Base-by-base conservation (phyloP, 2,113 vertebrate genomes). In the Electrona antarctica region DNA sequence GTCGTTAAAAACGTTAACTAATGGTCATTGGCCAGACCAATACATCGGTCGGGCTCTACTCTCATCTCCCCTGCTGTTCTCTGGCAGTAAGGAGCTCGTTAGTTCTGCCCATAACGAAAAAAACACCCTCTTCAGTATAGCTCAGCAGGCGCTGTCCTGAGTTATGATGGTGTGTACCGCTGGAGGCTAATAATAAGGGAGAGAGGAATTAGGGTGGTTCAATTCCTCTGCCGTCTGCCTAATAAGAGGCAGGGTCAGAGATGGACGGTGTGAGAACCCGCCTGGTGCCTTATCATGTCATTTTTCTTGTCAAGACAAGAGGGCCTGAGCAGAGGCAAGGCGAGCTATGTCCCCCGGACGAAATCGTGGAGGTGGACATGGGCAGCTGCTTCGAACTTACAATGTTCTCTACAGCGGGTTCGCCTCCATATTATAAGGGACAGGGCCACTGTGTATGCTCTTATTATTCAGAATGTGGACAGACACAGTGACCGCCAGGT, bases 61-160 rank as follows among this genome's bases (percentile, higher is more conserved):
- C 21, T 21, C 1, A 64, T 7, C 8, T 61, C 71, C 78, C 64
- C 55, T 52, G 11, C 68, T 48, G 60, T 58, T 5, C 10, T 63
- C 10, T 73, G 64, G 65, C 54, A 10, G 79, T 9, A 49, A 74
- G 74, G 48, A 85, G 76, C 79, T 85, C 76, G 86, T 88, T 89
- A 88, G 60, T 59, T 64, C 66, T 73, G 69, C 73, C 67, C 55
- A 76, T 41, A 4, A 41, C 33, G 33, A 76, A 58, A 71, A 57
- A 60, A 14, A 67, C 79, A 61, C n/a, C 64, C 6, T 9, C 50
- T 56, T 10, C 9, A 3, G 13, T 14, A 45, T 60, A 6, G 67
- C 74, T 74, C 10, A 7, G 63, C 5, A 5, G 69, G 64, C 11
- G 50, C 78, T 70, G 68, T 64, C 33, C 55, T 71, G 56, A 69